Conservation (phyloP, 2,797 vertebrate species). For the Novumbra hubbsi region DNA sequence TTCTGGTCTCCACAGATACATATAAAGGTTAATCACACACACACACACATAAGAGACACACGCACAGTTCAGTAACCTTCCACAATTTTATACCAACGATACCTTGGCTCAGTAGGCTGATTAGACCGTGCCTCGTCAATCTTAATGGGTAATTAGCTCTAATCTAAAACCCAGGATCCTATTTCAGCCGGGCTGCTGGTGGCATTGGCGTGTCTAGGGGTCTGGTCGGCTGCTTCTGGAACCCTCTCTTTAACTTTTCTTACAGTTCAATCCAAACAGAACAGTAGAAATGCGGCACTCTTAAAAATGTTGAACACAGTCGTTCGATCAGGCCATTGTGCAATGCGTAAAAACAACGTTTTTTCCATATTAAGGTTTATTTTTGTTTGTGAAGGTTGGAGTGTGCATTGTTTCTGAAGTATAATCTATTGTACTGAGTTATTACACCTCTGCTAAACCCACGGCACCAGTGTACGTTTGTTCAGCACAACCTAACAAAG, state of each 20-base stretch:
- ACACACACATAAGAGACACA: neutral
- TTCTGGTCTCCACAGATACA: neutral
- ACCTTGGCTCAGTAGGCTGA: conserved; percentile 6
- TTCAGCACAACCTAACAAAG: neutral
- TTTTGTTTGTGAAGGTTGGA: neutral
- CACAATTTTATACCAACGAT: neutral
- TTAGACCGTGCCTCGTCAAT: neutral
- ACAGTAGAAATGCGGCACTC: no score
- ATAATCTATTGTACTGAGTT: neutral
- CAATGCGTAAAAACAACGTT: neutral
- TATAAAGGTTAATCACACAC: neutral
- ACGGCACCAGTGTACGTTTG: neutral
- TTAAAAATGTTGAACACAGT: neutral
- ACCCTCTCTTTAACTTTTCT: no score
- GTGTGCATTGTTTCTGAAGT: neutral
- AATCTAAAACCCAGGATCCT: conserved; percentile 22
- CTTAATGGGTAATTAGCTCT: conserved; percentile 24
- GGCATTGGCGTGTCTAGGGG: no score
- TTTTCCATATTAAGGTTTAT: neutral
- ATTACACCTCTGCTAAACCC: neutral
- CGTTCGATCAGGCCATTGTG: neutral
- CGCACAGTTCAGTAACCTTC: conserved; percentile 4
- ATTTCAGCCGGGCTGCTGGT: neutral
- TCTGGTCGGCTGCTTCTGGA: no score
- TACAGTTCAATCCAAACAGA: no score